Evolutionary conservation across 2,888 invertebrate genomes (phyloP).

Genomic region (Drosophila subsilvestris): DNA sequence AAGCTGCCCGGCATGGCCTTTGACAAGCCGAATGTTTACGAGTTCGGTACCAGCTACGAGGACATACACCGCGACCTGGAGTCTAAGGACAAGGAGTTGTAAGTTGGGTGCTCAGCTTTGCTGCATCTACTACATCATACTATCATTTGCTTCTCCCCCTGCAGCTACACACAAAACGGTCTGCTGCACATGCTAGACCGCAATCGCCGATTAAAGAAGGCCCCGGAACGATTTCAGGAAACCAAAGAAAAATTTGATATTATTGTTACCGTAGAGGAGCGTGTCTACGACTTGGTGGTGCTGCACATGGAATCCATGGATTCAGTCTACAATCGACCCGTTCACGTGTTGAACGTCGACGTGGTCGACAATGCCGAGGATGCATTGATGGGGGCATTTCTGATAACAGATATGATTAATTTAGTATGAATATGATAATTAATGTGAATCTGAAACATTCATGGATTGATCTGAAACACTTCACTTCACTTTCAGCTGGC

Average conservation of each 20-base stretch:
- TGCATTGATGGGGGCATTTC: conserved; percentile 98
- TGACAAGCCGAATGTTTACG: conserved; percentile 98
- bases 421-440: conserved; percentile 86
- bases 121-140: background rate
- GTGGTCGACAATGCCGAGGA: conserved; percentile 99
- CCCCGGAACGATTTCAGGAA: conserved; percentile 97
- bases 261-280: conserved; percentile 98
- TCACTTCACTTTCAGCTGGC: conserved; percentile 51
- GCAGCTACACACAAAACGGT: conserved; percentile 97
- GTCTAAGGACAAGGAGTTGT: conserved; percentile 95
- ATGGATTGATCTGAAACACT: background rate
- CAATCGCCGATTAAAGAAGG: conserved; percentile 96
- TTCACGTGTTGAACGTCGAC: conserved; percentile 98
- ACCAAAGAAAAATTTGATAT: conserved; percentile 96
- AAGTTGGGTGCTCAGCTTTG: conserved; percentile 74
- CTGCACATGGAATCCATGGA: conserved; percentile 95
- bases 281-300: conserved; percentile 99
- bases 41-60: conserved; percentile 97
- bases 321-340: conserved; percentile 92
- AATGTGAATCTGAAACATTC: background rate
- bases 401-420: conserved; percentile 97
- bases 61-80: conserved; percentile 97
- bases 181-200: conserved; percentile 98
- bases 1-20: conserved; percentile 97
- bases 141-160: no score